Base-by-base conservation (phyloP, 2,113 vertebrate genomes). In the Daboia siamensis region DNA sequence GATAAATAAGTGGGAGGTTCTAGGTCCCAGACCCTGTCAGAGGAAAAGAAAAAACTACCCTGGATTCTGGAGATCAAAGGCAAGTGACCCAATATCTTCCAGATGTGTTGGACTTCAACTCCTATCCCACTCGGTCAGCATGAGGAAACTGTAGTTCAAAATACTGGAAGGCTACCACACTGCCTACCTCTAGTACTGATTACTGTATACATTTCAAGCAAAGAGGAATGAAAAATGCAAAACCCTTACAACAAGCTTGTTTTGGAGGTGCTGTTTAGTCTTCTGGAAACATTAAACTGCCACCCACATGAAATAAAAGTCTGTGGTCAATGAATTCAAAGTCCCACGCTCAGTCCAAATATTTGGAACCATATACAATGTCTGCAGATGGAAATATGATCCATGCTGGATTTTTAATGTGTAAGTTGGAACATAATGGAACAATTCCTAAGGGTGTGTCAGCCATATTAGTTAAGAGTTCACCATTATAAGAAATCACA, bases 301-400 rank as follows among this genome's bases (percentile, higher is more conserved):
- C 88, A 86, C 87, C 56, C 55, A 92, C 93, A 94, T 95, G 91
- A 94, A 90, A 88, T 20, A 84, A 91, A 94, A 95, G 1, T 93
- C 93, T 96, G 95, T 94, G 95, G 93, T 95, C 94, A 94, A 87
- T 92, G 56, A 95, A 96, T 96, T 95, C 91, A 93, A 33, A 51
- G 56, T 8, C 87, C 61, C 95, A 94, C 94, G 91, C 96, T 95
- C 74, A 87, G 51, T 92, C 93, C 23, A 96, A 96, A 96, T 96
- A 89, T 96, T 94, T 96, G 92, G 94, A 95, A 93, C 94, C 90
- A 59, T 93, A 24, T 91, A 90, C 93, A 93, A 64, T 88, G 13
- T 87, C 69, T 54, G 20, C 91, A 95, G 46, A 74, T 20, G 0
- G 52, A 95, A 95, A 93, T 61, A 90, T 86, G 56, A 92, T 39